phyloP scores from a whole-genome alignment of 1,140 invertebrate species.

The Oryctes rhinoceros region DNA sequence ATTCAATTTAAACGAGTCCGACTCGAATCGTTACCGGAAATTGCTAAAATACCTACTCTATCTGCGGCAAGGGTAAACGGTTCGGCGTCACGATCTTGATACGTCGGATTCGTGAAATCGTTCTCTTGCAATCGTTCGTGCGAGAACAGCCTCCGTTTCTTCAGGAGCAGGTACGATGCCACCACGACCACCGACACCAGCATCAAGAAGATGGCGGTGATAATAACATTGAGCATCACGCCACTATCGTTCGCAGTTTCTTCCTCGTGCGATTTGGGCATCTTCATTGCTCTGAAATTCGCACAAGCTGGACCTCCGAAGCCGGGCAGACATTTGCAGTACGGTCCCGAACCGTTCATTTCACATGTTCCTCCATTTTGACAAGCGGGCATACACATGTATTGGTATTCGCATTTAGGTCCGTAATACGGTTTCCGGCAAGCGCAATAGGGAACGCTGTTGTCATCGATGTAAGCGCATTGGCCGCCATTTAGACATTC shows the following conservation, averaged over 20 bases:
- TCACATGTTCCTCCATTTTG: constrained; percentile 68
- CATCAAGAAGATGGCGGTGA: constrained; percentile 47
- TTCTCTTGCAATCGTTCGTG: constrained; percentile 82
- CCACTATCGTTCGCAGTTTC: constrained; percentile 33
- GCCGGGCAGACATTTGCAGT: constrained; percentile 55
- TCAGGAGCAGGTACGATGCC: constrained; percentile 50
- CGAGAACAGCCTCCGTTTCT: constrained; percentile 72
- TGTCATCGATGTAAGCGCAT: not conserved
- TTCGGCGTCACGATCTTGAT: constrained; percentile 73
- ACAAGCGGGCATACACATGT: constrained; percentile 67
- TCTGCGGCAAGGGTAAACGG: constrained; percentile 68
- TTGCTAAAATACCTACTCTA: constrained; percentile 62
- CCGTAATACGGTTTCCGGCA: constrained; percentile 41
- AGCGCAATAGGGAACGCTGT: constrained; percentile 2
- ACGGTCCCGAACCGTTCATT: constrained; percentile 60
- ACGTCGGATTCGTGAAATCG: constrained; percentile 85
- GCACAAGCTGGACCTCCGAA: constrained; percentile 40
- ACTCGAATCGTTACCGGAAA: too few relatives aligned
- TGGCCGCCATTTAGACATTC: constrained; percentile 21
- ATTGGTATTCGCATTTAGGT: constrained; percentile 62
- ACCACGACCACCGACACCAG: constrained; percentile 47
- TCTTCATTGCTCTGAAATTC: not conserved
- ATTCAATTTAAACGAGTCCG: too few relatives aligned
- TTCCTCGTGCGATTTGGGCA: constrained; percentile 1
- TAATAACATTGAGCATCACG: not conserved